These are phyloP conservation scores for Charaxes varanes DNA, from an alignment of 1,140 invertebrate genomes.

Conservation along the genomic window DNA sequence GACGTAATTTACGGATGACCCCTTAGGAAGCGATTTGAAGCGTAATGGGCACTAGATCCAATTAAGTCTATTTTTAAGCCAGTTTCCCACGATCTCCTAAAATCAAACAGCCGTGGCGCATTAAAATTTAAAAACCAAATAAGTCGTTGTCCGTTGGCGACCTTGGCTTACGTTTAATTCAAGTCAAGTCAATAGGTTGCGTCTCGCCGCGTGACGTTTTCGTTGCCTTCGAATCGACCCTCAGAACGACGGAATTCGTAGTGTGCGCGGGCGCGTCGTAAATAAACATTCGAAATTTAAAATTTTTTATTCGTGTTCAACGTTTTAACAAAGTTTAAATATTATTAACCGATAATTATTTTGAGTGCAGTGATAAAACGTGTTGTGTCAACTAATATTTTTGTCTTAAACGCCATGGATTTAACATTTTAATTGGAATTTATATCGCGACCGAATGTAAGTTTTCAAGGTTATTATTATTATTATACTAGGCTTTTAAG, in stretches of 20 bases:
- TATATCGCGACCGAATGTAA: too few relatives aligned
- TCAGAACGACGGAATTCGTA: constrained; percentile 11
- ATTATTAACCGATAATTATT: neutral
- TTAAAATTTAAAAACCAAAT: constrained; percentile 2
- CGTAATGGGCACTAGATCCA: too few relatives aligned
- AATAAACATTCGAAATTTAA: constrained; percentile 8
- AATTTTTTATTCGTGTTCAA: too few relatives aligned
- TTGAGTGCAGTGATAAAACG: neutral
- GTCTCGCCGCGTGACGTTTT: constrained; percentile 11
- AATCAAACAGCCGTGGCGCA: neutral
- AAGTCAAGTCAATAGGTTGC: constrained; percentile 15
- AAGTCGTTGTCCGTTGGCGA: constrained; percentile 11
- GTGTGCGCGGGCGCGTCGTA: constrained; percentile 15
- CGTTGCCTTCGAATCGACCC: constrained; percentile 13
- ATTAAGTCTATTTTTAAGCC: too few relatives aligned
- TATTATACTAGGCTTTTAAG: too few relatives aligned
- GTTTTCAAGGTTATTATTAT: constrained; percentile 1
- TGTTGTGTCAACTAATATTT: neutral
- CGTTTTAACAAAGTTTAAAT: neutral
- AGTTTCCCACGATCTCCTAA: constrained; percentile 4
- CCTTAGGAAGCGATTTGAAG: too few relatives aligned
- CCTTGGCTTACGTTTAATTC: constrained; percentile 16
- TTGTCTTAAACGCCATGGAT: too few relatives aligned
- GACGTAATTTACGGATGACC: too few relatives aligned
- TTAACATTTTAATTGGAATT: too few relatives aligned